Evolutionary conservation across 2,888 invertebrate species (phyloP), one percentile per base, ranked within the genome.

Genomic region (Drosophila hamatofila): DNA sequence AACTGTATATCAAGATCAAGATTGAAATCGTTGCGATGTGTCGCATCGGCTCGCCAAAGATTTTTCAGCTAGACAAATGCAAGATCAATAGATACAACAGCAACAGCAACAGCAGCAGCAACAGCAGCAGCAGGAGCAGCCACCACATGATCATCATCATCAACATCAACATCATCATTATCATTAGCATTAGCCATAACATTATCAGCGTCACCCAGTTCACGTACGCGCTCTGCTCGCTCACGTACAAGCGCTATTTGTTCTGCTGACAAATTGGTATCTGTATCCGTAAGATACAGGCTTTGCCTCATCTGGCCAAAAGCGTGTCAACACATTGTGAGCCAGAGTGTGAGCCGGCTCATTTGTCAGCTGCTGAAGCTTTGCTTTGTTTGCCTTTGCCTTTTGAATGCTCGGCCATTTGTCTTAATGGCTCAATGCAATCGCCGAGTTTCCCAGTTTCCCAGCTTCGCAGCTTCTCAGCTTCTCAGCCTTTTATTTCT

Each of bases 1-100:
- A 84, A 88, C 86, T 88, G 84, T 78, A 89, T 88, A 90, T 90
- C 90, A 90, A 86, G 86, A 86, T 86, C 89, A 80, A 86, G 90
- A 86, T 86, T 77, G 80, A 88, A 88, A 89, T 84, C 83, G 68
- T 65, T 59, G 65, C 81, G 71, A 80, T 73, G 80, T 80, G 80
- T 80, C 82, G 82, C 80, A 70, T 65, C 80, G 76, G 72, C 62
- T 63, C 18, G 63, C 61, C 60, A 48, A 46, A 49, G 72, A 74
- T 72, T 63, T 64, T 61, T 66, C 63, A 67, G 72, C 81, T 80
- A 77, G 77, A 77, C 77, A 77, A 77, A 77, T 77, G 72, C 60
- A 58, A 62, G 72, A 76, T 79, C 79, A 61, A 75, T 76, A 75
- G 75, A 69, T 75, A 65, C 56, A 75, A 42, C n/a, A 39, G 8